These are phyloP conservation scores for Papilio dardanus DNA, from an alignment of 1,140 invertebrate genomes.

Conservation along the genomic window DNA sequence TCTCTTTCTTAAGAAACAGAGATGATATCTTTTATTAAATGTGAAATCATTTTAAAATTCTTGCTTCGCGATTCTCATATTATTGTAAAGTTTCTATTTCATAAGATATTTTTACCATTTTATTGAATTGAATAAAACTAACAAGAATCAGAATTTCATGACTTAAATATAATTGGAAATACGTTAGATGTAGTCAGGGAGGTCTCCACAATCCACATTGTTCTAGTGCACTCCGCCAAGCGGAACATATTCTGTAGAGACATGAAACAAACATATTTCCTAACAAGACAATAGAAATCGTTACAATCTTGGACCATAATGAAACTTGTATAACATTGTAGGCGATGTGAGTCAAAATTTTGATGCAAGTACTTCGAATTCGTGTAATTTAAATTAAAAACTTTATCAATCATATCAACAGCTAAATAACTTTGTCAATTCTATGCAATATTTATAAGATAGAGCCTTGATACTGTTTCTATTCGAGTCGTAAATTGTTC, in stretches of 20 bases:
- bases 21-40: not conserved
- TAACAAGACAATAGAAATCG: not conserved
- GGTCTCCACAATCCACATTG: not conserved
- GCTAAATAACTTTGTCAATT: not conserved
- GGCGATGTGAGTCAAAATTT: not conserved
- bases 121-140: not conserved
- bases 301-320: not conserved
- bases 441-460: not conserved
- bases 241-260: not conserved
- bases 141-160: conserved; percentile 16
- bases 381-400: too few species aligned
- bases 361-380: too few species aligned
- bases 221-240: not conserved
- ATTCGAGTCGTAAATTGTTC: conserved; percentile 5
- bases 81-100: not conserved
- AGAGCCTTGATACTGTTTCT: not conserved
- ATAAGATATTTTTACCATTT: not conserved
- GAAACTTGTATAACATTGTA: not conserved
- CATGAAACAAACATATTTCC: not conserved
- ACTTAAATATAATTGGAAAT: not conserved
- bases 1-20: too few species aligned
- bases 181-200: not conserved
- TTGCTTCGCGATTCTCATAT: not conserved
- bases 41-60: not conserved
- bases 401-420: too few species aligned